Evolutionary conservation across 2,797 vertebrate genomes (phyloP).

Genomic region (Gastrophryne carolinensis): DNA sequence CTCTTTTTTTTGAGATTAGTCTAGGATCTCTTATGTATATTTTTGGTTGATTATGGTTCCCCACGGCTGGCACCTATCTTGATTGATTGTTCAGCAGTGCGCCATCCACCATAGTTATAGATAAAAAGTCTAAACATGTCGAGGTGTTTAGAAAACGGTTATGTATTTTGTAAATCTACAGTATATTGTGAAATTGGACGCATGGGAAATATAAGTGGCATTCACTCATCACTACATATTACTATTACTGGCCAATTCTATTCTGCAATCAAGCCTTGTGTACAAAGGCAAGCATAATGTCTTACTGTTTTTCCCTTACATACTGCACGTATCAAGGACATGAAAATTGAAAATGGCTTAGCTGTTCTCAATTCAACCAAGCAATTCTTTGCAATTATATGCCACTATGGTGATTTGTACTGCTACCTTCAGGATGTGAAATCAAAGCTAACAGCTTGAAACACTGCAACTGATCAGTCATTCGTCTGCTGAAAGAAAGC

Average conservation of each 20-base stretch:
- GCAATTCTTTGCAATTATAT: slow-evolving; percentile 43
- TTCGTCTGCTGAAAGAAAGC: slow-evolving; percentile 43
- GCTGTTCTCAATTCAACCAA: slow-evolving; percentile 44
- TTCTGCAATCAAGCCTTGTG: not conserved
- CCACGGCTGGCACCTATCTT: too few species aligned
- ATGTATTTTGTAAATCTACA: not conserved
- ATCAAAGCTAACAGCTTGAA: slow-evolving; percentile 55
- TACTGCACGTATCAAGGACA: slow-evolving; percentile 36
- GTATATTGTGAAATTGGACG: not conserved
- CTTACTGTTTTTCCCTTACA: slow-evolving; percentile 40
- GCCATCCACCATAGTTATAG: too few species aligned
- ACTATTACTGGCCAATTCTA: not conserved
- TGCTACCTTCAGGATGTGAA: slow-evolving; percentile 52
- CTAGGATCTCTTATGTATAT: too few species aligned
- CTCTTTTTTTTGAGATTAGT: too few species aligned
- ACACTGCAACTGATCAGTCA: slow-evolving; percentile 46
- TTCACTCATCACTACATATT: slow-evolving; percentile 8
- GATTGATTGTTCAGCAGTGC: too few species aligned
- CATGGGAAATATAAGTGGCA: not conserved
- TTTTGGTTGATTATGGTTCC: too few species aligned
- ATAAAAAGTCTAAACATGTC: too few species aligned
- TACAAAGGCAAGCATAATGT: slow-evolving; percentile 29
- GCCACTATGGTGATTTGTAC: slow-evolving; percentile 44
- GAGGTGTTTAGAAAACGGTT: too few species aligned
- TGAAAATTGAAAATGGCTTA: slow-evolving; percentile 50